These are phyloP conservation scores for Nerophis lumbriciformis DNA, from an alignment of 2,113 vertebrate species.

Conservation along the genomic window DNA sequence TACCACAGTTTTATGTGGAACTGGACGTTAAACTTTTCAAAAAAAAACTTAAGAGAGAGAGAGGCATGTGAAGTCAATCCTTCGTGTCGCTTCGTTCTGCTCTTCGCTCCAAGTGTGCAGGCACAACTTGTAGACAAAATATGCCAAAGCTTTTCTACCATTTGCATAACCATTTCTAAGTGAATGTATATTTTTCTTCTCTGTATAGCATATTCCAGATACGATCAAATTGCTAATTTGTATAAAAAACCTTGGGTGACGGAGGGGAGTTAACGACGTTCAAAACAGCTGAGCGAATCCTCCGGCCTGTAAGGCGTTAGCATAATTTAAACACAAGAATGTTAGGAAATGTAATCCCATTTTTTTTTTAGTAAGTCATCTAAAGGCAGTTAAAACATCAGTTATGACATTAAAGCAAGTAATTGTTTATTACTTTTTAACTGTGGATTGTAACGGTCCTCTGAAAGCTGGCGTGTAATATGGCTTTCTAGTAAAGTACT, in stretches of 20 bases:
- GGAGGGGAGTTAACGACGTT: background rate
- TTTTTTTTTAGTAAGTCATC: background rate
- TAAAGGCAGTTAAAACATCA: background rate
- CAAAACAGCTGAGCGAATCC: background rate
- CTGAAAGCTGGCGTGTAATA: background rate
- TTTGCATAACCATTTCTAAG: conserved; percentile 62
- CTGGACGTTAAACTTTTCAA: conserved; percentile 25
- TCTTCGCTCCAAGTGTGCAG: conserved; percentile 70
- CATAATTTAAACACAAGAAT: background rate
- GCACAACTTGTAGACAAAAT: conserved; percentile 67
- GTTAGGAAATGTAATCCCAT: background rate
- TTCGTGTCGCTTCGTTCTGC: conserved; percentile 32
- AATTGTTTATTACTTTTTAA: background rate
- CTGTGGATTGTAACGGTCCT: background rate
- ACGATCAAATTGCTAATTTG: conserved; percentile 56
- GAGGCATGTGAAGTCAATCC: conserved; percentile 53
- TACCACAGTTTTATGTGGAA: conserved; percentile 87
- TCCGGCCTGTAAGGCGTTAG: background rate
- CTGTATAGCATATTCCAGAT: conserved; percentile 55
- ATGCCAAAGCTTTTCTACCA: conserved; percentile 71
- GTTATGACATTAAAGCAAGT: too few species aligned
- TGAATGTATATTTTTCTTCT: conserved; percentile 45
- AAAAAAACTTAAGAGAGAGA: conserved; percentile 8
- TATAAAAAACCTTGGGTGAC: conserved; percentile 31
- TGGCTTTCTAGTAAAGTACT: too few species aligned